phyloP scores from a whole-genome alignment of 2,888 invertebrate species.

The Chymomyza fuscimana region DNA sequence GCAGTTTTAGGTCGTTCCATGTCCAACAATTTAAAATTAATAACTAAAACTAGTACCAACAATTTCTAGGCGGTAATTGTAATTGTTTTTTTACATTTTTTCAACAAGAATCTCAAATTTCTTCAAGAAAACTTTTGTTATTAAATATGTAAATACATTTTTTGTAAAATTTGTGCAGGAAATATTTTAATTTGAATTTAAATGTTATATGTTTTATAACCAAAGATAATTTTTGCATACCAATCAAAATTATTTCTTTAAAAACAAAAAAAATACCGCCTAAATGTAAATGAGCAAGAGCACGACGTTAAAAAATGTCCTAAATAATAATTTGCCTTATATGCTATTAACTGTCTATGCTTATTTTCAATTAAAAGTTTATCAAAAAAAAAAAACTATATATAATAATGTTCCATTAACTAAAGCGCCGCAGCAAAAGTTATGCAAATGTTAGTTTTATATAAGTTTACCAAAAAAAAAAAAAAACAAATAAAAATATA shows the following conservation, averaged over 20 bases:
- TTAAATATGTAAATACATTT: not conserved
- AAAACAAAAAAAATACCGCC: not conserved
- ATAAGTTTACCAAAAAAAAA: slow-evolving; percentile 1
- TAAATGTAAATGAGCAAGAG: not conserved
- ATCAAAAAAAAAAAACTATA: slow-evolving; percentile 8
- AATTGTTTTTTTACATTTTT: not conserved
- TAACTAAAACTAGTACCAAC: not conserved
- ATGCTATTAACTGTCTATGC: slow-evolving; percentile 5
- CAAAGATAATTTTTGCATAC: slow-evolving; percentile 7
- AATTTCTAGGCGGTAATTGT: not conserved
- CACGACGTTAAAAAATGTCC: slow-evolving; percentile 27
- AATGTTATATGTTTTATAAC: not conserved
- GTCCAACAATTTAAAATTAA: not conserved
- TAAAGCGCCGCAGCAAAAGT: not conserved
- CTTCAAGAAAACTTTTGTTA: slow-evolving; percentile 4
- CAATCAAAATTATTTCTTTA: not conserved
- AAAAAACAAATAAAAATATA: slow-evolving; percentile 8
- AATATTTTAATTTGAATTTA: slow-evolving; percentile 1
- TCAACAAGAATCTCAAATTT: slow-evolving; percentile 9
- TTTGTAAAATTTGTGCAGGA: not conserved
- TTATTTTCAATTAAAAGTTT: slow-evolving; percentile 16
- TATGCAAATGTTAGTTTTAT: slow-evolving; percentile 1
- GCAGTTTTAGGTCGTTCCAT: slow-evolving; percentile 1
- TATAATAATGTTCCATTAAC: slow-evolving; percentile 11
- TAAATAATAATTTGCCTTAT: slow-evolving; percentile 59